Percentiles rank a stretch among this genome's conserved stretches.
Conservation (phyloP, 2,888 invertebrate genomes). For the Cantharis flavilabris region DNA sequence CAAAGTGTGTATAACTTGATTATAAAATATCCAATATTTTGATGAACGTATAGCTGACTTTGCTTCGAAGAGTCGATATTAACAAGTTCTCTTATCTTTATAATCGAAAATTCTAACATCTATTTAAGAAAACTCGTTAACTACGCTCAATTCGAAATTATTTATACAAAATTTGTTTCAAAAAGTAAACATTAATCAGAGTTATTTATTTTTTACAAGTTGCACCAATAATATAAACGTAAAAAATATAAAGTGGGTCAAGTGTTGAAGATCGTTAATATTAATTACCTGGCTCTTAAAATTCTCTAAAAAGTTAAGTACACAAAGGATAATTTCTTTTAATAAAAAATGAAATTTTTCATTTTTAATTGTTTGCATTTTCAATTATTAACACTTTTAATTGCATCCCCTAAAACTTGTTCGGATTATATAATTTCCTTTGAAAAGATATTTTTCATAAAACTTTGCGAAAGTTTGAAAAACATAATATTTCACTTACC, state of each 20-base stretch:
- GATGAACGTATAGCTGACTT: not conserved
- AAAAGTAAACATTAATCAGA: not conserved
- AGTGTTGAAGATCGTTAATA: not conserved
- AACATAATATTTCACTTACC: slow-evolving; percentile 64
- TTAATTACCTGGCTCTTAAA: not conserved
- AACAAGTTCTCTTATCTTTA: not conserved
- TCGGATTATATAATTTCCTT: not conserved
- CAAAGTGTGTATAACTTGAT: not conserved
- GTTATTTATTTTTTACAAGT: not conserved
- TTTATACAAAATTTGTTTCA: not conserved
- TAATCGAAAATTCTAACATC: not conserved
- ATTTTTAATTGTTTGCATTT: not conserved
- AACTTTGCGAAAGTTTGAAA: not conserved
- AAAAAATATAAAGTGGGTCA: not conserved
- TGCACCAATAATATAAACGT: not conserved
- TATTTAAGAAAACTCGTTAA: not conserved
- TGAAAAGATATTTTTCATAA: not conserved
- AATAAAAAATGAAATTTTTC: not conserved
- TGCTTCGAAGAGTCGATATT: not conserved
- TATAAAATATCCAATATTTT: not conserved
- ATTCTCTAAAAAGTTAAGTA: not conserved
- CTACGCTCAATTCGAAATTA: not conserved
- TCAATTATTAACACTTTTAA: not conserved
- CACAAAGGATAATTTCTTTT: not conserved
- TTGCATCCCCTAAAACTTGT: not conserved